Evolutionary conservation across 92 coral and sea anemone genomes (phyloP), one percentile per base, ranked within the genome.

Genomic region (Heteractis magnifica): DNA sequence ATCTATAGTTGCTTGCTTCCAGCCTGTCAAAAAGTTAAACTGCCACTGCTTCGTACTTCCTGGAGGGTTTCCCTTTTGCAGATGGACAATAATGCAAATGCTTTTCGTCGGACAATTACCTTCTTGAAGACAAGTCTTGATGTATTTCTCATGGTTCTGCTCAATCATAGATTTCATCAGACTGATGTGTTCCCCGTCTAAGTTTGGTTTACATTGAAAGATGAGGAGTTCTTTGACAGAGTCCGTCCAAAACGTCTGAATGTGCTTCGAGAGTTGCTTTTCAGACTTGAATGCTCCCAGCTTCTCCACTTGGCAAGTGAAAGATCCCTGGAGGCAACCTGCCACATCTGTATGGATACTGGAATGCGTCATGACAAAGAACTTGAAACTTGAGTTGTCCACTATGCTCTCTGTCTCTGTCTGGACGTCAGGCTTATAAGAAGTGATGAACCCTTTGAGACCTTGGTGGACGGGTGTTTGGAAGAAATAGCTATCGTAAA

Each of bases 261-360:
- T 77, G 20, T 49, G 59, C 65, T 81, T 82, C 12, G 88, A 49
- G 18, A 87, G 78, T 60, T 83, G 87, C 49, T 64, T 82, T 59
- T 87, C 87, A 6, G 90, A 81, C 72, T 86, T 81, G 77, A 74
- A 86, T 51, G 86, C 76, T 49, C 89, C 81, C 18, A 86, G 80
- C 34, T 70, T 81, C 82, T 81, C 89, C 16, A 75, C 68, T 55
- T 86, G 89, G 53, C 86, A 86, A 7, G 82, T 53, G 18, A 79
- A 41, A 13, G 48, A 49, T 8, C 82, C 84, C 16, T 81, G 59
- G 48, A 87, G 80, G 65, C 77, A 58, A 44, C 72, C 70, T 12
- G 71, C 44, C 13, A 87, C 74, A 58, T 82, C 83, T 7, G 79
- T 77, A 78, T 87, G 87, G 14, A 87, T 83, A 51, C 78, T 87